Conservation (phyloP, 2,888 invertebrate genomes). For the Heteromyza rotundicornis region DNA sequence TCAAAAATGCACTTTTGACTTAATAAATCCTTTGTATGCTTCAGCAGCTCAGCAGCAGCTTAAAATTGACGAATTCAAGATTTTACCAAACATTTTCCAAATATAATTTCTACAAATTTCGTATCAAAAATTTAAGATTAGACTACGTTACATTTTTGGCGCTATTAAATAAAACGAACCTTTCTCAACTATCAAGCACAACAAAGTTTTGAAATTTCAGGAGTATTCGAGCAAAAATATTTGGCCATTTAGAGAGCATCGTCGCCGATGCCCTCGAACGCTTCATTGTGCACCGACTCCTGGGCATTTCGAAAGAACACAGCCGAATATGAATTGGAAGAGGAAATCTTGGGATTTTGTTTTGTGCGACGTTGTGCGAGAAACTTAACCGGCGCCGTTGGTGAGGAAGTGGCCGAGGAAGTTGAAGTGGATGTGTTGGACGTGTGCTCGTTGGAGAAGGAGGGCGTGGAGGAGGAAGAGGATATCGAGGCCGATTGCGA, state of each 20-base stretch:
- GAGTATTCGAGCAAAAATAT: no score
- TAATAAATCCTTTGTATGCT: no score
- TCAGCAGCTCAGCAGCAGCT: no score
- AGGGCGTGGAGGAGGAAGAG: conserved; percentile 46
- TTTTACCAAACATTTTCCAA: no score
- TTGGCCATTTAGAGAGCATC: conserved; percentile 87
- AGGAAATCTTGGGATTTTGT: conserved; percentile 67
- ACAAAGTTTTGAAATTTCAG: no score
- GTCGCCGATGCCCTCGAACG: conserved; percentile 94
- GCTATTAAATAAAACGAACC: no score
- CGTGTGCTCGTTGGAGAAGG: conserved; percentile 34
- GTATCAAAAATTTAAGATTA: no score
- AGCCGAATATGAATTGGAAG: conserved; percentile 59
- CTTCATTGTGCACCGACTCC: conserved; percentile 85
- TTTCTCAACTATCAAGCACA: no score
- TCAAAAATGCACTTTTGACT: no score
- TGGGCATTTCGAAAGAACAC: conserved; percentile 74
- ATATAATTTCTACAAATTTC: no score
- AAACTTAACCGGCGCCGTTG: conserved; percentile 53
- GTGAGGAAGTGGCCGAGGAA: conserved; percentile 32
- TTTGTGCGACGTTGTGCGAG: conserved; percentile 74
- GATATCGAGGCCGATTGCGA: conserved; percentile 38
- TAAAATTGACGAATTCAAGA: no score
- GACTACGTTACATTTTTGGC: no score
- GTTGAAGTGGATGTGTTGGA: conserved; percentile 23